Evolutionary conservation across 2,797 vertebrate genomes (phyloP), one percentile per base, ranked within the genome.

Genomic region (Botia almorhae): DNA sequence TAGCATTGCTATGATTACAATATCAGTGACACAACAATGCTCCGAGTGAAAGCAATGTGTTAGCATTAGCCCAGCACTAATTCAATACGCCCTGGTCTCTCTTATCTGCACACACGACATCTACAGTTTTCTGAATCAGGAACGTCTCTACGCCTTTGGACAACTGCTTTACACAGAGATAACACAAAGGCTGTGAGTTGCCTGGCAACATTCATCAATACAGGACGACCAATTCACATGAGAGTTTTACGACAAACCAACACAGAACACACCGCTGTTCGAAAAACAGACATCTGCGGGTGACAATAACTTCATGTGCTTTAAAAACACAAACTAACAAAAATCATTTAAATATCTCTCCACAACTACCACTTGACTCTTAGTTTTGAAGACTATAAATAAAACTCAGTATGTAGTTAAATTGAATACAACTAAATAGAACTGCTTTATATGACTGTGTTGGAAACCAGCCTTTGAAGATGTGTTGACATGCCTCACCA

Each of bases 251-350:
- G 7, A 46, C 63, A 43, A 67, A 67, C 21, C 48, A 55, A 76
- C 48, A 70, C 55, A 33, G 16, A 64, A 67, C 29, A 69, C 14
- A 77, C 51, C 39, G 33, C 33, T 33, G 33, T 33, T 33, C 3
- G 33, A 5, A 3, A 33, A 33, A 33, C 33, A 33, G 4, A 33
- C 4, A 21, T 12, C 56, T 23, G 23, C 56, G 13, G 21, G 56
- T 83, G 53, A 85, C 80, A 56, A 61, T 46, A 68, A 84, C 17
- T 63, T 26, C 56, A 36, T 69, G 17, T 3, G 60, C 33, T 39
- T 39, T 55, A 12, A 43, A 53, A 51, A 56, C 3, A 36, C 6
- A 67, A 48, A 29, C 33, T 63, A 29, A 21, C 13, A 23, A 58
- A 16, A 33, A 33, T 33, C 3, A 33, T 33, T 5, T 3, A 58